Conservation (phyloP, 2,113 vertebrate genomes). For the Triplophysa siluroides region DNA sequence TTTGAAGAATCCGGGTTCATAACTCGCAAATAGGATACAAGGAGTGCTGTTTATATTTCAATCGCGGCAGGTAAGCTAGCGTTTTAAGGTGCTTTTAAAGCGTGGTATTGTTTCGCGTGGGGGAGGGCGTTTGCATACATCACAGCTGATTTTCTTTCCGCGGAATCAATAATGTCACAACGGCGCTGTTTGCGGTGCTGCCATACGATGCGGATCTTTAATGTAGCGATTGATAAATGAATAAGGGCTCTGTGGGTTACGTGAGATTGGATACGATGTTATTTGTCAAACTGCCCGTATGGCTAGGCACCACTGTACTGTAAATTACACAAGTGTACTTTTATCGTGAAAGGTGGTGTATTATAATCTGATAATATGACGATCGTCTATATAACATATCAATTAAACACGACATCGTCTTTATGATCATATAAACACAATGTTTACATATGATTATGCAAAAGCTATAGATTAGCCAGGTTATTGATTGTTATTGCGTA, state of each 20-base stretch:
- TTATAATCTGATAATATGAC: not conserved
- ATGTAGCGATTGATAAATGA: constrained; percentile 8
- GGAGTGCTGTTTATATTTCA: constrained; percentile 28
- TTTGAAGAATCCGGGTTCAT: constrained; percentile 42
- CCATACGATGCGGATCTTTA: constrained; percentile 1
- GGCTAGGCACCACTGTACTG: not conserved
- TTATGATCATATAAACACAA: not conserved
- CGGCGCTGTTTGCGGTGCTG: not conserved
- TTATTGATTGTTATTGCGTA: not conserved
- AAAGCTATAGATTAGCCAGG: not conserved
- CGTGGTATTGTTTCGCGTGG: constrained; percentile 75
- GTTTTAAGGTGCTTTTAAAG: constrained; percentile 55
- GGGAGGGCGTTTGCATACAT: constrained; percentile 66
- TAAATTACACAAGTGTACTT: too few relatives aligned
- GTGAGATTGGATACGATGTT: constrained; percentile 33
- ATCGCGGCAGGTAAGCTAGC: constrained; percentile 69
- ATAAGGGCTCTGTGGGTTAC: not conserved
- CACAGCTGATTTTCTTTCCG: constrained; percentile 50
- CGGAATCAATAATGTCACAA: not conserved
- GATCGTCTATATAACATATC: not conserved
- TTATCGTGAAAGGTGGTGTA: not conserved
- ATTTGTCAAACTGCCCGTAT: constrained; percentile 11
- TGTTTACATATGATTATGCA: not conserved
- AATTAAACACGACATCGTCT: not conserved
- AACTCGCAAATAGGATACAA: constrained; percentile 39